A percentile compares a stretch with the other conserved stretches of the same genome.
These are phyloP conservation scores for Leptopilina boulardi DNA, from an alignment of 1,140 invertebrate genomes.

Conservation along the genomic window DNA sequence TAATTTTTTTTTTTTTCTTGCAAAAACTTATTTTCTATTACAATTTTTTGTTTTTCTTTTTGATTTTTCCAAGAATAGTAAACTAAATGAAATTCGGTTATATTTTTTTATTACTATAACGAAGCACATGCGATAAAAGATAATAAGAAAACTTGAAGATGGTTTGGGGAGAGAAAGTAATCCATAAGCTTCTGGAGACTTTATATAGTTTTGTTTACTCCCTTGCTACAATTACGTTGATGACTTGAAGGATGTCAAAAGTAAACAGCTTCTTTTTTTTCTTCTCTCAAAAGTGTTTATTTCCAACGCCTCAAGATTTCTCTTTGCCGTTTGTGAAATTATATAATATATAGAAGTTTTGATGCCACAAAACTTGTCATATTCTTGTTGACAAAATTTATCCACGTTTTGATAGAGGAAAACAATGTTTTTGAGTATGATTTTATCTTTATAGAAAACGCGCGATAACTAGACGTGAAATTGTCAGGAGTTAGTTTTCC, in stretches of 20 bases:
- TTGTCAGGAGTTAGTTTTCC: constrained; percentile 12
- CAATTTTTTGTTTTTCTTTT: no score
- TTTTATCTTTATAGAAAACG: not conserved
- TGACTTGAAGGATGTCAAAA: constrained; percentile 45
- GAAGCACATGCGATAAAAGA: no score
- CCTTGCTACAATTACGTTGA: constrained; percentile 61
- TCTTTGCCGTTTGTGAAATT: not conserved
- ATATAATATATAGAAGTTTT: not conserved
- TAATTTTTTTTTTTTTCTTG: not conserved
- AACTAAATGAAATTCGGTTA: no score
- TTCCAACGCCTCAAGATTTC: not conserved
- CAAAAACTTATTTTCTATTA: no score
- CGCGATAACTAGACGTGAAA: not conserved
- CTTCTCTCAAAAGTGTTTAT: not conserved
- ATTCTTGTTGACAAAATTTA: constrained; percentile 19
- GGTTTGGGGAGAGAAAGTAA: constrained; percentile 56
- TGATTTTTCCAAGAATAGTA: no score
- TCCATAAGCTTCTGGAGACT: constrained; percentile 50
- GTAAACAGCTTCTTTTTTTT: not conserved
- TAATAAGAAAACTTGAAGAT: no score
- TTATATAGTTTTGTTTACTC: constrained; percentile 65
- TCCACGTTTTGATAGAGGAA: not conserved
- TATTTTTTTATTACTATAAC: no score
- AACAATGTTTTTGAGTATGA: constrained; percentile 6
- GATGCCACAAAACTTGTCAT: not conserved